These are phyloP conservation scores for Gymnocheta viridis DNA, from an alignment of 2,888 invertebrate genomes.

Conservation along the genomic window DNA sequence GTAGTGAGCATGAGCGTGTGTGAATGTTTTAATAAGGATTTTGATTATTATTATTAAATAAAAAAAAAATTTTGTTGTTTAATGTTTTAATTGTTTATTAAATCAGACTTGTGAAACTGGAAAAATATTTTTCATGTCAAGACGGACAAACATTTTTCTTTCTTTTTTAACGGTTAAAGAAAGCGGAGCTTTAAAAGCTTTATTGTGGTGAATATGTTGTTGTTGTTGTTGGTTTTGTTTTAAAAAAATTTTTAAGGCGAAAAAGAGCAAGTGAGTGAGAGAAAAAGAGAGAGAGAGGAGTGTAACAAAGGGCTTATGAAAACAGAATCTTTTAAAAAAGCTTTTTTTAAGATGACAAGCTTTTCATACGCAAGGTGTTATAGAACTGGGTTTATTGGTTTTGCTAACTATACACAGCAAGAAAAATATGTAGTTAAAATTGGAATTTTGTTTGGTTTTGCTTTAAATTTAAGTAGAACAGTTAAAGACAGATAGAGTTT, in stretches of 20 bases:
- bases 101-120: slow-evolving; percentile 58
- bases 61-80: slow-evolving; percentile 68
- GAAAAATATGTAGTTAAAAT: slow-evolving; percentile 55
- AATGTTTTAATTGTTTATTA: slow-evolving; percentile 58
- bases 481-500: slow-evolving; percentile 74
- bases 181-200: slow-evolving; percentile 52
- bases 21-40: slow-evolving; percentile 80
- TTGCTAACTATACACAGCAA: slow-evolving; percentile 65
- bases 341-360: slow-evolving; percentile 45
- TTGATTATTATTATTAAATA: slow-evolving; percentile 70
- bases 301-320: slow-evolving; percentile 32
- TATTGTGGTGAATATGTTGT: slow-evolving; percentile 36
- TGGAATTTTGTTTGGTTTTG: slow-evolving; percentile 66
- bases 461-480: slow-evolving; percentile 52
- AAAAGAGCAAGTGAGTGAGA: no score
- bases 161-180: slow-evolving; percentile 54
- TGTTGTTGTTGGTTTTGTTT: slow-evolving; percentile 46
- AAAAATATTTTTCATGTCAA: neutral
- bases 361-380: slow-evolving; percentile 21
- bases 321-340: slow-evolving; percentile 25
- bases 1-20: slow-evolving; percentile 83
- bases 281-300: no score
- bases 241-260: slow-evolving; percentile 39
- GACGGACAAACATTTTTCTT: slow-evolving; percentile 49
- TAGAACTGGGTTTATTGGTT: slow-evolving; percentile 48